Percentiles rank a stretch among this genome's conserved stretches.
Evolutionary conservation across 2,797 vertebrate genomes (phyloP).

Genomic region (Pagetopsis macropterus): DNA sequence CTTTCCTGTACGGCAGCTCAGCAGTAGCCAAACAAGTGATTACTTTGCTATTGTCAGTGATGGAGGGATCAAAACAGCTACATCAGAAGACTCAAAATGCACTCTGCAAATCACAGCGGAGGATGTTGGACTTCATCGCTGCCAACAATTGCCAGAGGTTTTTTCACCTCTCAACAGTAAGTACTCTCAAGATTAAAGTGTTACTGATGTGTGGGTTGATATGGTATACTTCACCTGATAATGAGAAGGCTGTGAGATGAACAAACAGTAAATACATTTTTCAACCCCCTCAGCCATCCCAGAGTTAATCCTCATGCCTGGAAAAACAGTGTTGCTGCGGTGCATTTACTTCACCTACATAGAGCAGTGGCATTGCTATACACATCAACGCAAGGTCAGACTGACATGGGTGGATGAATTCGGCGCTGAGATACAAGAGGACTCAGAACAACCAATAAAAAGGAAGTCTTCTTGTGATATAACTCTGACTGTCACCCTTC

Average conservation of each 20-base stretch:
- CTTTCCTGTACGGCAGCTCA: constrained; percentile 31
- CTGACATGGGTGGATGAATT: constrained; percentile 54
- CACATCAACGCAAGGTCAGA: rapidly evolving
- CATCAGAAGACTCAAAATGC: constrained; percentile 23
- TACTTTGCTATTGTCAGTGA: constrained; percentile 30
- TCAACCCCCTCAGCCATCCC: background rate
- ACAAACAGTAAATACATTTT: background rate
- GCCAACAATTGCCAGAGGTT: background rate
- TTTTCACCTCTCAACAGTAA: constrained; percentile 23
- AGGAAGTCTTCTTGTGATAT: background rate
- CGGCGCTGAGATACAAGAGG: background rate
- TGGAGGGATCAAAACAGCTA: constrained; percentile 5
- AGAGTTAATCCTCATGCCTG: constrained; percentile 15
- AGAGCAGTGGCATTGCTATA: rapidly evolving
- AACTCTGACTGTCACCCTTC: constrained; percentile 42
- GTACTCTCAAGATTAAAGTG: background rate
- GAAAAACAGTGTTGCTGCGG: constrained; percentile 33
- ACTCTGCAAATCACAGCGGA: background rate
- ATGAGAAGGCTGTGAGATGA: background rate
- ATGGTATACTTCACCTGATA: background rate
- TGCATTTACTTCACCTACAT: constrained; percentile 38
- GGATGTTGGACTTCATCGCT: constrained; percentile 12
- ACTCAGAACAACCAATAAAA: constrained; percentile 27
- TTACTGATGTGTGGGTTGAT: background rate
- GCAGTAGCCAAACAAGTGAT: rapidly evolving